Percentiles rank a stretch among this genome's conserved stretches.
phyloP scores from a whole-genome alignment of 2,113 vertebrate species.

The Cacatua alba region DNA sequence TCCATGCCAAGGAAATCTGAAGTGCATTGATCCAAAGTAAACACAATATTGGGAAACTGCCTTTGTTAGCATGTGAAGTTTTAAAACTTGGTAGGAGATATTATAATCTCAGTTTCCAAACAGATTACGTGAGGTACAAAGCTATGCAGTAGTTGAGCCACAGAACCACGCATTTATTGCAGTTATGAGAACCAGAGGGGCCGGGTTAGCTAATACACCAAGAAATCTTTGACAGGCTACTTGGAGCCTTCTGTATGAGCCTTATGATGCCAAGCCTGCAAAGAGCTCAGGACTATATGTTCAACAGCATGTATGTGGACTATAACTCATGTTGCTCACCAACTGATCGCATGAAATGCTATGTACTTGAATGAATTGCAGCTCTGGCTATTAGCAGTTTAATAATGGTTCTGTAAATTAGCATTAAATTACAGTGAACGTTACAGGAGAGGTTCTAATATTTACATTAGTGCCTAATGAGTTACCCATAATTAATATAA shows the following conservation, averaged over 20 bases:
- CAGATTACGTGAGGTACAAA: background rate
- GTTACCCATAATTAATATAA: background rate
- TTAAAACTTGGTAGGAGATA: background rate
- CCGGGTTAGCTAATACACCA: background rate
- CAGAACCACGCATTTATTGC: background rate
- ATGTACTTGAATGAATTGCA: background rate
- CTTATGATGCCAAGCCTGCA: background rate
- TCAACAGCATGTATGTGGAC: background rate
- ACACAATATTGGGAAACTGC: background rate
- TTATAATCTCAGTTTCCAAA: background rate
- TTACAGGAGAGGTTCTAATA: background rate
- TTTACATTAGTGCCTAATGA: background rate
- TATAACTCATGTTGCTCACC: background rate
- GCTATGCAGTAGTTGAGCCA: background rate
- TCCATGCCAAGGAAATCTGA: background rate
- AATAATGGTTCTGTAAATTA: slow-evolving; percentile 31
- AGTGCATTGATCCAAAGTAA: background rate
- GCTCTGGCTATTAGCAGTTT: slow-evolving; percentile 6
- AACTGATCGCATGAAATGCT: background rate
- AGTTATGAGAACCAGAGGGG: background rate
- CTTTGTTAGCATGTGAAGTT: background rate
- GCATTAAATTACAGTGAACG: background rate
- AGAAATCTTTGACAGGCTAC: background rate
- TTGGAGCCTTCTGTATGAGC: background rate
- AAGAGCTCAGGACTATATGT: background rate